A percentile compares a stretch with the other conserved stretches of the same genome.
Evolutionary conservation across 1,140 invertebrate species (phyloP).

Genomic region (Drosophila guanche): DNA sequence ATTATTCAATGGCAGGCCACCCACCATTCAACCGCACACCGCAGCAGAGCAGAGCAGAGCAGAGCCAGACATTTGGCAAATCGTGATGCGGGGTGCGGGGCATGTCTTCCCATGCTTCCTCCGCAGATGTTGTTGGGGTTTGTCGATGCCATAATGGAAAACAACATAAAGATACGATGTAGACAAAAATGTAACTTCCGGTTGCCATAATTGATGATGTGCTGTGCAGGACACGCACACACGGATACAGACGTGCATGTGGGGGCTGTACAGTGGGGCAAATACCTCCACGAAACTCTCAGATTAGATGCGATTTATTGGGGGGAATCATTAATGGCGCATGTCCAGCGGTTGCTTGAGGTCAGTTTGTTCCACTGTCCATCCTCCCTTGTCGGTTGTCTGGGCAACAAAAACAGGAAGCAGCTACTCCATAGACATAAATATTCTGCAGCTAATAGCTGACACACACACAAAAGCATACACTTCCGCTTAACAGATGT

Average conservation of each 20-base stretch:
- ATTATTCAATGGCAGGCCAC: constrained; percentile 55
- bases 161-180: constrained; percentile 61
- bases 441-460: constrained; percentile 67
- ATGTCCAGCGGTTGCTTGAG: neutral
- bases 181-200: constrained; percentile 72
- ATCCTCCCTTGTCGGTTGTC: neutral
- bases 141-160: constrained; percentile 47
- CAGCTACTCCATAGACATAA: constrained; percentile 54
- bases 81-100: constrained; percentile 36
- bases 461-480: constrained; percentile 60
- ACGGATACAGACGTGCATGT: constrained; percentile 19
- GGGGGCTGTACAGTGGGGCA: constrained; percentile 5
- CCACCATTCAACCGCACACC: neutral
- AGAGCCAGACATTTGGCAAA: constrained; percentile 17
- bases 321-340: neutral
- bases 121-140: constrained; percentile 10
- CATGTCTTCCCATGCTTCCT: neutral
- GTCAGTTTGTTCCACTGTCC: constrained; percentile 18
- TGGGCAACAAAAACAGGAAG: constrained; percentile 53
- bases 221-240: constrained; percentile 26
- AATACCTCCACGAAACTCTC: no score
- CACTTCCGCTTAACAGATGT: constrained; percentile 68
- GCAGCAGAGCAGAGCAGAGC: no score
- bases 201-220: constrained; percentile 76
- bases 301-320: no score